Conservation (phyloP, 2,888 invertebrate species). For the Thalpophila matura region DNA sequence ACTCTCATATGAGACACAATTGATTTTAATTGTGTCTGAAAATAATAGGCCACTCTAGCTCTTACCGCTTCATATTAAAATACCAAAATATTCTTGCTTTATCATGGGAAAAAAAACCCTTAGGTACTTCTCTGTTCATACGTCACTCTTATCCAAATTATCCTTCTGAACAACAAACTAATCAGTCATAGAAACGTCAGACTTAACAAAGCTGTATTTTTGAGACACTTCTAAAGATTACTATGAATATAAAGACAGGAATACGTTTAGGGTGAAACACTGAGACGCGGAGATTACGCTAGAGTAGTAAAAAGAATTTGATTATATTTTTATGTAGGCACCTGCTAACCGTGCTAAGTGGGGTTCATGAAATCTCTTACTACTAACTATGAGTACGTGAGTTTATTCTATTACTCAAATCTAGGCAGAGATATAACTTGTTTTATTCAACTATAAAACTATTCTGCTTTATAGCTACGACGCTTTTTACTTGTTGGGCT, state of each 20-base stretch:
- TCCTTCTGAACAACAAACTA: constrained; percentile 20
- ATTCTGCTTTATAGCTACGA: background rate
- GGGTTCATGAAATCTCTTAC: constrained; percentile 7
- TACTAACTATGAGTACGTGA: background rate
- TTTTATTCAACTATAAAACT: constrained; percentile 24
- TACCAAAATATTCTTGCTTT: background rate
- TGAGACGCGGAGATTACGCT: constrained; percentile 1
- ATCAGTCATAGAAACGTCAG: constrained; percentile 51
- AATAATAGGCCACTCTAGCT: too few species aligned
- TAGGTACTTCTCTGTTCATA: background rate
- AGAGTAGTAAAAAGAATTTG: constrained; percentile 29
- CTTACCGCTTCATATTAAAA: too few species aligned
- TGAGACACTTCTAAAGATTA: constrained; percentile 33
- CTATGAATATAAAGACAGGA: constrained; percentile 18
- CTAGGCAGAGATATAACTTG: background rate
- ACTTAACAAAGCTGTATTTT: constrained; percentile 26
- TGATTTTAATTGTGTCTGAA: too few species aligned
- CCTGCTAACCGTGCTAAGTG: constrained; percentile 8
- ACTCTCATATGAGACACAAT: too few species aligned
- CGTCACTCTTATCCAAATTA: constrained; percentile 23
- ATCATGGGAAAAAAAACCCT: background rate
- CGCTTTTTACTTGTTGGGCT: background rate
- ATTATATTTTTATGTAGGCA: constrained; percentile 28
- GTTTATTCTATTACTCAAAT: constrained; percentile 18
- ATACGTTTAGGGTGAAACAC: background rate